Conservation (phyloP, 2,888 invertebrate species). For the Toxonevra muliebris region DNA sequence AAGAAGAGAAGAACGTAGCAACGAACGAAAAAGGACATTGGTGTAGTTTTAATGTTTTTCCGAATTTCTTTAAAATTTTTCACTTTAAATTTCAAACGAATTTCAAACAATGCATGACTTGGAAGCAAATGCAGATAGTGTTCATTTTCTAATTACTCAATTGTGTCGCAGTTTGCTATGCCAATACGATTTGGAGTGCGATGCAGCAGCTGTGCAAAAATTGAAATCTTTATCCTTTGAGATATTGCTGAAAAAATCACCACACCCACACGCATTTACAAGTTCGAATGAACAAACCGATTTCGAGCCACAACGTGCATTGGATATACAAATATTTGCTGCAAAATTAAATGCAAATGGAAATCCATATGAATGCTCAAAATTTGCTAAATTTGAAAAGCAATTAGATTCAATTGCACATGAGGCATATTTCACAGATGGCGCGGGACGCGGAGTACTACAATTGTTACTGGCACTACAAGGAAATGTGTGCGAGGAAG, state of each 20-base stretch:
- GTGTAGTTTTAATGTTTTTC: not conserved
- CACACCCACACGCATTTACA: slow-evolving; percentile 29
- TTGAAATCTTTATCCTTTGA: slow-evolving; percentile 49
- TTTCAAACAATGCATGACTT: slow-evolving; percentile 40
- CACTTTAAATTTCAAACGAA: not conserved
- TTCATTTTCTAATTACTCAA: slow-evolving; percentile 49
- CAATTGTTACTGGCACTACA: slow-evolving; percentile 47
- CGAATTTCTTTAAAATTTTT: not conserved
- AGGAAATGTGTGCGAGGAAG: slow-evolving; percentile 38
- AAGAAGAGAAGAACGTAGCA: slow-evolving; percentile 14
- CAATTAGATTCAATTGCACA: slow-evolving; percentile 42
- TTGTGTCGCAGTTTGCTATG: slow-evolving; percentile 45
- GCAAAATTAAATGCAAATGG: slow-evolving; percentile 46
- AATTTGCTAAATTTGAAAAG: slow-evolving; percentile 46
- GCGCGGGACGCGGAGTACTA: slow-evolving; percentile 45
- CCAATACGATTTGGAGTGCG: slow-evolving; percentile 31
- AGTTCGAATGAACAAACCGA: slow-evolving; percentile 36
- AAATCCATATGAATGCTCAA: slow-evolving; percentile 40
- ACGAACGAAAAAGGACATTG: not conserved
- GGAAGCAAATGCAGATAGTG: slow-evolving; percentile 47
- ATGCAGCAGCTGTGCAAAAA: slow-evolving; percentile 46
- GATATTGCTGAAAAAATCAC: slow-evolving; percentile 51
- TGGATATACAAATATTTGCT: slow-evolving; percentile 49
- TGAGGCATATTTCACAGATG: slow-evolving; percentile 46
- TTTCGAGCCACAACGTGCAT: slow-evolving; percentile 49